These are phyloP conservation scores for Neomorphus geoffroyi DNA, from an alignment of 2,797 vertebrate genomes.

Conservation along the genomic window DNA sequence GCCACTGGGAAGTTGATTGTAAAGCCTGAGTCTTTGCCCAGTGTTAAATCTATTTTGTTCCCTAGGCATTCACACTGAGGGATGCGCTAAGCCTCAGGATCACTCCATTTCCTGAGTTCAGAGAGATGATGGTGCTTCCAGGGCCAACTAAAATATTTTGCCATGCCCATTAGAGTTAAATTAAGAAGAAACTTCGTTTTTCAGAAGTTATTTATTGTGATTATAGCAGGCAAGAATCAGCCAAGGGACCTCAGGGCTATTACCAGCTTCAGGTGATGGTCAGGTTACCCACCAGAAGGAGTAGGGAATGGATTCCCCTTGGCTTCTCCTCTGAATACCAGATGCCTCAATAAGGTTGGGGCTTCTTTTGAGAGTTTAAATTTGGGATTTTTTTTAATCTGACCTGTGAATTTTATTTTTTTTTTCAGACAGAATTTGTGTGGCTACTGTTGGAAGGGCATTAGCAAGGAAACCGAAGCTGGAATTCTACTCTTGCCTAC, in stretches of 20 bases:
- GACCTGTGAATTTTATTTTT: not conserved
- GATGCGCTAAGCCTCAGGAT: not conserved
- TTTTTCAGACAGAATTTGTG: not conserved
- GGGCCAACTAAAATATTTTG: not conserved
- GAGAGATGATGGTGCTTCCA: not conserved
- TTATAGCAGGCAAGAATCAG: not conserved
- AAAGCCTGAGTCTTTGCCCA: not conserved
- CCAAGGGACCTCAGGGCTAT: not conserved
- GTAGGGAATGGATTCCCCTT: not conserved
- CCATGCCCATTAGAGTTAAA: not conserved
- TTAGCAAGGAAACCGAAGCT: not conserved
- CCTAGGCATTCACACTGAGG: not conserved
- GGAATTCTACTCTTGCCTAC: not conserved
- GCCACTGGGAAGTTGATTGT: not conserved
- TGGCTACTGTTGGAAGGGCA: not conserved
- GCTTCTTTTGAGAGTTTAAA: not conserved
- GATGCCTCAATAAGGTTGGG: not conserved
- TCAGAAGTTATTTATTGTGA: not conserved
- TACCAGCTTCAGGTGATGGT: not conserved
- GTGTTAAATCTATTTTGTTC: not conserved
- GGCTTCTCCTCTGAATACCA: not conserved
- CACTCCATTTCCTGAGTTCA: fast-evolving
- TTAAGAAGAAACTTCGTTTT: not conserved
- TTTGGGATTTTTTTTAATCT: not conserved
- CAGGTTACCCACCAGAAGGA: not conserved